Conservation (phyloP, 2,888 invertebrate species). For the Thera obeliscata region DNA sequence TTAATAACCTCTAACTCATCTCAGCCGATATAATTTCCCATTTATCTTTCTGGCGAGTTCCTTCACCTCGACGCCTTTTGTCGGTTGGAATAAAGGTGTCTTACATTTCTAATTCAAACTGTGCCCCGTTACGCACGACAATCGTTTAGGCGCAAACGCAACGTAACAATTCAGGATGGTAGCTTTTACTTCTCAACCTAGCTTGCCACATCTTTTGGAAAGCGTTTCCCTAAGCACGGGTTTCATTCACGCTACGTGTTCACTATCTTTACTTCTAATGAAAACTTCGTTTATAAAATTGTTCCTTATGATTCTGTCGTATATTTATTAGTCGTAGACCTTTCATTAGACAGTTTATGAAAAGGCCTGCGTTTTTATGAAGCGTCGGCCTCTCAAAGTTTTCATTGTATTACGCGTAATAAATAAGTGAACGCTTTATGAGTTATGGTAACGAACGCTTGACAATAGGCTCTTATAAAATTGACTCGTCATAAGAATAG, state of each 20-base stretch:
- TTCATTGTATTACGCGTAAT: constrained; percentile 60
- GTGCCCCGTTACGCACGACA: constrained; percentile 80
- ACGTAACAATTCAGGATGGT: constrained; percentile 40
- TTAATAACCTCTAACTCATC: constrained; percentile 83
- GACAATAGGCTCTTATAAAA: constrained; percentile 76
- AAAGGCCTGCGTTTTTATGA: constrained; percentile 66
- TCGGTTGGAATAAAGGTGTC: constrained; percentile 74
- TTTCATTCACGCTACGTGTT: constrained; percentile 22
- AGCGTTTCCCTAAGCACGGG: constrained; percentile 38
- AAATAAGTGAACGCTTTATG: constrained; percentile 73
- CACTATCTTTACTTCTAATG: constrained; percentile 9
- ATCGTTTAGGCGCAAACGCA: constrained; percentile 60
- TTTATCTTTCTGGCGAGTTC: constrained; percentile 76
- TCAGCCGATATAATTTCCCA: constrained; percentile 81
- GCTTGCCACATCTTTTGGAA: constrained; percentile 45
- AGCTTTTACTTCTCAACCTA: constrained; percentile 37
- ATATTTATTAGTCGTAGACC: constrained; percentile 62
- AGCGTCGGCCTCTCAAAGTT: constrained; percentile 58
- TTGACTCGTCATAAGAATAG: constrained; percentile 75
- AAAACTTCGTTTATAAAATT: constrained; percentile 62
- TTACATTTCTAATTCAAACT: constrained; percentile 77
- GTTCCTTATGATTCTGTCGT: constrained; percentile 66
- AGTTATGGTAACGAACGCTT: constrained; percentile 70
- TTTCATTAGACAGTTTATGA: constrained; percentile 52
- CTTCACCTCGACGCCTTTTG: constrained; percentile 76